Conservation (phyloP, 2,113 vertebrate species). For the Scolopax mira region DNA sequence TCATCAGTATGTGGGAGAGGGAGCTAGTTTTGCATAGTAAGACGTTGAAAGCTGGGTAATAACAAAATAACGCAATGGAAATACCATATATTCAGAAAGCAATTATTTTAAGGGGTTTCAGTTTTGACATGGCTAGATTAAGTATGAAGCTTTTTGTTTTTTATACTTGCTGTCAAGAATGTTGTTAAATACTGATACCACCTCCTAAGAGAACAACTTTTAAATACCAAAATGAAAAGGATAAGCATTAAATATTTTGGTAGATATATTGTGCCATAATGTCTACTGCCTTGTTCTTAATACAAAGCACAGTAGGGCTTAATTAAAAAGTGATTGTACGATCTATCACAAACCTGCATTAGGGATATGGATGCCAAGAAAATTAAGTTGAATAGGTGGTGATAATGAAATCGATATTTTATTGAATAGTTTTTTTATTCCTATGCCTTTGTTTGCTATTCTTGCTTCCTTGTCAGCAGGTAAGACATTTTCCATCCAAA, state of each 20-base stretch:
- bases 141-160: slow-evolving; percentile 38
- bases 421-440: slow-evolving; percentile 70
- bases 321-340: slow-evolving; percentile 73
- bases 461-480: slow-evolving; percentile 22
- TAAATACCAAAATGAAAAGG: slow-evolving; percentile 63
- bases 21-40: slow-evolving; percentile 37
- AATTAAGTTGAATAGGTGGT: slow-evolving; percentile 63
- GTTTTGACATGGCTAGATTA: slow-evolving; percentile 62
- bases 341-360: slow-evolving; percentile 66
- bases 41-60: slow-evolving; percentile 34
- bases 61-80: slow-evolving; percentile 46
- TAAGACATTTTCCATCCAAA: slow-evolving; percentile 38
- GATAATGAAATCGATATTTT: slow-evolving; percentile 69
- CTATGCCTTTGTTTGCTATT: slow-evolving; percentile 61
- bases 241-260: slow-evolving; percentile 66
- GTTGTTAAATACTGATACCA: slow-evolving; percentile 58
- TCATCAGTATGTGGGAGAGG: slow-evolving; percentile 51
- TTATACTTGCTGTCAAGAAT: slow-evolving; percentile 54
- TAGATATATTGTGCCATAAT: slow-evolving; percentile 70
- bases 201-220: slow-evolving; percentile 63
- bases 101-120: slow-evolving; percentile 62
- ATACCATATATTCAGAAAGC: slow-evolving; percentile 41
- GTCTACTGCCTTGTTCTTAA: slow-evolving; percentile 69
- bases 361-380: slow-evolving; percentile 60
- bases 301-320: slow-evolving; percentile 76